Evolutionary conservation across 2,113 vertebrate genomes (phyloP).

Genomic region (Oenanthe oenanthe): DNA sequence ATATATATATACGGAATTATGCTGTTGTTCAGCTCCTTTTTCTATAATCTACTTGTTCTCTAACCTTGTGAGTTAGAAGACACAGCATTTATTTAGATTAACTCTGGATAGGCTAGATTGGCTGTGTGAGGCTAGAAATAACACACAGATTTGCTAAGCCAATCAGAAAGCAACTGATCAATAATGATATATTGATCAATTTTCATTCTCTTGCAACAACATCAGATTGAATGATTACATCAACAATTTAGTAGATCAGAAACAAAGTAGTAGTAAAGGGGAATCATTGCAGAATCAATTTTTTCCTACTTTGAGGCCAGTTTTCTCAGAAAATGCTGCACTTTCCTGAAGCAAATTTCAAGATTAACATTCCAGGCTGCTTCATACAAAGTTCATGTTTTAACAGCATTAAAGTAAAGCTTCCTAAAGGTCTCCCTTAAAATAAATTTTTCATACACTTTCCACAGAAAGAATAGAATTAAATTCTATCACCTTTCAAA

Average conservation of each 20-base stretch:
- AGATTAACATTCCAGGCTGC: not conserved
- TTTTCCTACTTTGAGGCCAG: not conserved
- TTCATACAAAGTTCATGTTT: not conserved
- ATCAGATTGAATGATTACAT: not conserved
- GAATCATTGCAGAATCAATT: constrained; percentile 44
- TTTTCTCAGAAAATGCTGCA: not conserved
- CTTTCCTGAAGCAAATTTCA: not conserved
- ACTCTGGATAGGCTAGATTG: not conserved
- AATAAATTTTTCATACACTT: not conserved
- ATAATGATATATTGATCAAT: constrained; percentile 65
- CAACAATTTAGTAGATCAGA: constrained; percentile 31
- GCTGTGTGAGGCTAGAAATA: not conserved
- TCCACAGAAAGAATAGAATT: not conserved
- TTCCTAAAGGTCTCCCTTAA: not conserved
- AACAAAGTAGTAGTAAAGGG: constrained; percentile 30
- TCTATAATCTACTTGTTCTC: not conserved
- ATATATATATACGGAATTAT: not conserved
- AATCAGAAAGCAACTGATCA: constrained; percentile 41
- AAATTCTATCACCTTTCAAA: not conserved
- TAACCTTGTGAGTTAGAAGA: not conserved
- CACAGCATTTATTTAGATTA: not conserved
- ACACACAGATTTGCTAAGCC: constrained; percentile 13
- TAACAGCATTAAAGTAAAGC: not conserved
- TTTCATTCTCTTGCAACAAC: constrained; percentile 29
- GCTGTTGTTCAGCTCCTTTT: not conserved